Base-by-base conservation (phyloP, 2,113 vertebrate species). In the Eudyptes chrysolophus region DNA sequence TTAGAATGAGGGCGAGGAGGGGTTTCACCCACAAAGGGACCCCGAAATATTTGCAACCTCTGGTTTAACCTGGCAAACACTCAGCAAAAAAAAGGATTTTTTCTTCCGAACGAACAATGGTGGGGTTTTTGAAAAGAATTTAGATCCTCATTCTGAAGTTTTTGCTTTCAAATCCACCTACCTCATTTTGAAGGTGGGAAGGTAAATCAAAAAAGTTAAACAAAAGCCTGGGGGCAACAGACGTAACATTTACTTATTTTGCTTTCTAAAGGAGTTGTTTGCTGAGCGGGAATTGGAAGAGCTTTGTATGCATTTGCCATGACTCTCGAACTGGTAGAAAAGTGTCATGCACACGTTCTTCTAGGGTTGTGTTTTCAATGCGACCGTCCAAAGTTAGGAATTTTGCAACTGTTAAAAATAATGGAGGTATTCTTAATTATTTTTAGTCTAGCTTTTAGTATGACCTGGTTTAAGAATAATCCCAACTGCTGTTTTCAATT, bases 401-500 rank as follows among this genome's bases (percentile, higher is more conserved):
- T 71, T 95, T 65, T 75, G 42, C 10, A 26, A 49, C 25, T 62
- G 29, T 38, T 68, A 40, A 72, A 71, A 49, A 79, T 10, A 82
- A 61, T 22, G 25, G 36, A 36, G 1, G 0, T 57, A 16, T 65
- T 85, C 52, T 36, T 69, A 65, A 94, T 61, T 70, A 48, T 70
- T 60, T 93, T 93, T 71, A 55, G 78, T 71, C 36, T 89, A 64
- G 58, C 3, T 64, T 71, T 90, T 84, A 66, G n/a, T 61, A 48
- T 32, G 61, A 58, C 66, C 46, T 76, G 13, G 10, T 19, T 94
- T 84, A 49, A 91, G 84, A 93, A 82, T 69, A 92, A 87, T 65
- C 65, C 51, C 55, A 87, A 55, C 57, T 92, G 61, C 55, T 84
- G 25, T 72, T 76, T 76, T 79, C 84, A 81, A 0, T 38, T 51